These are phyloP conservation scores for Lochmaea capreae DNA, from an alignment of 2,888 invertebrate genomes.

Conservation along the genomic window DNA sequence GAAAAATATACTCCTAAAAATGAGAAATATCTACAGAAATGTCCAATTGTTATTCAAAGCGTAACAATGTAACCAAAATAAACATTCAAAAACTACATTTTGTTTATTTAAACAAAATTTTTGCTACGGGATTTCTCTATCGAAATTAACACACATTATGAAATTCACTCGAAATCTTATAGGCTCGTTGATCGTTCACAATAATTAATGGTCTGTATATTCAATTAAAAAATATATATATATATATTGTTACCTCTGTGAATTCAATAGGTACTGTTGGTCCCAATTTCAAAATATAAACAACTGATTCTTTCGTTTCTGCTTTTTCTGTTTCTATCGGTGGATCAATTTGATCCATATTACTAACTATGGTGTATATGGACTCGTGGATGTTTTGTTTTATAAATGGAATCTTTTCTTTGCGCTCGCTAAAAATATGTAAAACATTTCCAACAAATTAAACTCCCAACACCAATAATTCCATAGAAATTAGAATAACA, in stretches of 20 bases:
- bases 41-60: too few relatives aligned
- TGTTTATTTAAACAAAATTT: too few relatives aligned
- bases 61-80: too few relatives aligned
- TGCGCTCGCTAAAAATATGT: conserved; percentile 71
- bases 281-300: conserved; percentile 68
- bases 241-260: conserved; percentile 69
- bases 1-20: conserved; percentile 77
- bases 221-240: conserved; percentile 1
- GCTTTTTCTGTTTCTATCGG: conserved; percentile 68
- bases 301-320: conserved; percentile 65
- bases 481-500: too few relatives aligned
- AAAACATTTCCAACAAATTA: neutral
- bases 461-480: neutral
- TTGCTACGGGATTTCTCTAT: too few relatives aligned
- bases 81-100: too few relatives aligned
- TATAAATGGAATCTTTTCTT: conserved; percentile 75
- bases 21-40: neutral
- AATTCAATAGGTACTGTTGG: conserved; percentile 68
- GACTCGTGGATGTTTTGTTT: conserved; percentile 81
- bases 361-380: conserved; percentile 74
- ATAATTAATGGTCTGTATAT: too few relatives aligned
- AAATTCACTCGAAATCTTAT: too few relatives aligned
- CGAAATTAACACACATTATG: too few relatives aligned
- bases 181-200: too few relatives aligned
- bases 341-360: conserved; percentile 67